Base-by-base conservation (phyloP, 2,888 invertebrate genomes). In the Andrena chrysosceles region DNA sequence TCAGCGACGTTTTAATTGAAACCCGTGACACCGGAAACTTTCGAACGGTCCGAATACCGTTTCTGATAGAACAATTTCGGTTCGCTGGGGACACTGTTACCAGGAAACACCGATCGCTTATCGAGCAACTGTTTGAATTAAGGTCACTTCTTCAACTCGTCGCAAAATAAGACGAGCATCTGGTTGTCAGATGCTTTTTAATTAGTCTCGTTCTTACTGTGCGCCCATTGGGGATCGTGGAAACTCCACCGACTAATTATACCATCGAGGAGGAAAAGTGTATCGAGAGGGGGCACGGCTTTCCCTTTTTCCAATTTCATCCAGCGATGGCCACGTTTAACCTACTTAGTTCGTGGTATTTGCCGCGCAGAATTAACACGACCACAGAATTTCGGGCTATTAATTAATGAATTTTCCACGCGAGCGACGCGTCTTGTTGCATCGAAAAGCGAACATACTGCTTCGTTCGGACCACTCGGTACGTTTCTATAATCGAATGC, bases 81-180 rank as follows among this genome's bases (percentile, higher is more conserved):
- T 49, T 56, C 69, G 54, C 31, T 59, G 35, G 33, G 69, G 20
- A 33, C 35, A 31, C 52, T 23, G 23, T 35, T 59, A 62, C 26
- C 49, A 67, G 13, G 48, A 66, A 54, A 68, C 59, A 56, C 83
- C 83, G 85, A 86, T 83, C 77, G 85, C 84, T 89, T 86, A 89
- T 90, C 89, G 83, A 78, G 2, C 78, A 70, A 64, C 35, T 26
- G 64, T 60, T 52, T 59, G 16, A 62, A 31, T 20, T 42, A 29
- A 48, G 48, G 52, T 35, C 56, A 60, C 74, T 60, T 80, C 60
- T 52, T 42, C 59, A 77, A 70, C 73, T 83, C 69, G 52, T 77
- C 74, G 71, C 6, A 35, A 83, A 80, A 85, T 83, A 85, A 83
- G 64, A 69, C 52, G 54, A 52, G 62, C 64, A 72, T 78, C 75